phyloP scores from a whole-genome alignment of 2,113 vertebrate species.

The Callopanchax toddi region DNA sequence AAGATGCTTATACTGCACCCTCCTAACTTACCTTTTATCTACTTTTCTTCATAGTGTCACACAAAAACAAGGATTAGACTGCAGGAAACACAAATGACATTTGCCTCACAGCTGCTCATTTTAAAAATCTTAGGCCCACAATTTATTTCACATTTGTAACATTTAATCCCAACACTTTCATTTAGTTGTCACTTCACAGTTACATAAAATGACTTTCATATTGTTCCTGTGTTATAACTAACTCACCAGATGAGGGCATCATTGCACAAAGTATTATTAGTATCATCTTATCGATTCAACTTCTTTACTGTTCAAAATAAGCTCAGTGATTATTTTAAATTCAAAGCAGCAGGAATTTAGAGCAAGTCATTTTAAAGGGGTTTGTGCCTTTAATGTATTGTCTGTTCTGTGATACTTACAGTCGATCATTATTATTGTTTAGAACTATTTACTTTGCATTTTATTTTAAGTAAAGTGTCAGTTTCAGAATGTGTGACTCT shows the following conservation, averaged over 20 bases:
- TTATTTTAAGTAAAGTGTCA: background rate
- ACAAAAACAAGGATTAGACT: too few species aligned
- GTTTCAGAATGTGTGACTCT: background rate
- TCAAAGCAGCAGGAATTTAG: background rate
- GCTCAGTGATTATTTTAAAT: background rate
- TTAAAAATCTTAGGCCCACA: too few species aligned
- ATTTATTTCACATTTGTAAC: too few species aligned
- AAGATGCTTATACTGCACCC: too few species aligned
- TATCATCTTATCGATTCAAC: background rate
- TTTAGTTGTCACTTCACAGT: too few species aligned
- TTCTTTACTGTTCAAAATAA: background rate
- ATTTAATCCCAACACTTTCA: too few species aligned
- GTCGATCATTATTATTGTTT: background rate
- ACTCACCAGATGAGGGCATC: constrained; percentile 41
- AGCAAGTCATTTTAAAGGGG: background rate
- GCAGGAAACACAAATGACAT: too few species aligned
- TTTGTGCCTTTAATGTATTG: background rate
- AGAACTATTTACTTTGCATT: too few species aligned
- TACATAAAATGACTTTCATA: too few species aligned
- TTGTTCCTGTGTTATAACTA: background rate
- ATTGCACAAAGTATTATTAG: constrained; percentile 9
- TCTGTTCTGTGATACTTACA: background rate
- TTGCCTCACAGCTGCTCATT: too few species aligned
- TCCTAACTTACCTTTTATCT: too few species aligned
- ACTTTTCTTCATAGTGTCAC: too few species aligned